Conservation (phyloP, 1,140 invertebrate species). For the Rhopalosiphum padi region DNA sequence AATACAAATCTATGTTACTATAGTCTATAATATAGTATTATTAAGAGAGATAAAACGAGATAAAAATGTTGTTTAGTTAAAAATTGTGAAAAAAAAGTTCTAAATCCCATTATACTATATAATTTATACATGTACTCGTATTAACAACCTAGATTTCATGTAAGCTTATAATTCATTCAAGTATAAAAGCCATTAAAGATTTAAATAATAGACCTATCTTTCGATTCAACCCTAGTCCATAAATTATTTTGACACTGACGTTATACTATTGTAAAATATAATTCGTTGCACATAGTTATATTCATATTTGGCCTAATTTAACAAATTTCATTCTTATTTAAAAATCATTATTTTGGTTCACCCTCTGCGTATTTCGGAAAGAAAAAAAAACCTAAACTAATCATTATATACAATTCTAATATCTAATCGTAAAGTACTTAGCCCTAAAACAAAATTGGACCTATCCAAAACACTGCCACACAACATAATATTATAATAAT, state of each 20-base stretch:
- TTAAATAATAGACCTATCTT: neutral
- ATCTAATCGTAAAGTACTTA: neutral
- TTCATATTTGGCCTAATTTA: neutral
- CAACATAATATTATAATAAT: neutral
- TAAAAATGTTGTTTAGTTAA: neutral
- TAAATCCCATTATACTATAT: neutral
- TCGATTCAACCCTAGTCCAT: neutral
- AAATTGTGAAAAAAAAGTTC: neutral
- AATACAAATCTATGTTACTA: neutral
- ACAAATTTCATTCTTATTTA: neutral
- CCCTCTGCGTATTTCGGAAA: neutral
- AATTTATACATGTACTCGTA: neutral
- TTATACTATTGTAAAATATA: neutral
- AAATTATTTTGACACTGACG: conserved; percentile 13
- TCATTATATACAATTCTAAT: neutral
- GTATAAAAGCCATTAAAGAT: neutral
- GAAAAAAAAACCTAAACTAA: neutral
- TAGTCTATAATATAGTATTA: neutral
- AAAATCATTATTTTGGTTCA: neutral
- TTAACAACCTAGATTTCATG: neutral
- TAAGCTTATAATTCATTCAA: conserved; percentile 14
- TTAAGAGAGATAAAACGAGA: neutral
- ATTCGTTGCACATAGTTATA: neutral
- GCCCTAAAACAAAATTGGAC: neutral
- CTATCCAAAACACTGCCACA: neutral